phyloP scores from a whole-genome alignment of 2,113 vertebrate species.

The Pseudopipra pipra region DNA sequence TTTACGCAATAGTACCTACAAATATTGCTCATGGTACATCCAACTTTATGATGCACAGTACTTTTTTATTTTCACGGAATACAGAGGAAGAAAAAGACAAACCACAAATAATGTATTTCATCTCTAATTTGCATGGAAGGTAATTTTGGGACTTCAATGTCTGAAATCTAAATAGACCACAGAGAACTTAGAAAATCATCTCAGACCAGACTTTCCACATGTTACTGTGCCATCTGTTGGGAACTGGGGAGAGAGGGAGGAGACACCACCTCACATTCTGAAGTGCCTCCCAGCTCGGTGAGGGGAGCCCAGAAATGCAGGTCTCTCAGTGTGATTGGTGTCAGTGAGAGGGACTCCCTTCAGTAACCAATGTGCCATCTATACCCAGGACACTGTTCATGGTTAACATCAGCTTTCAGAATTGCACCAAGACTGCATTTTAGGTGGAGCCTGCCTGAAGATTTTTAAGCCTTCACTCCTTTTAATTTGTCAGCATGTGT shows the following conservation, averaged over 20 bases:
- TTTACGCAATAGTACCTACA: neutral
- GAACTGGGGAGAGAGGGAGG: neutral
- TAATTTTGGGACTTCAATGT: neutral
- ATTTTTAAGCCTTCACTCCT: neutral
- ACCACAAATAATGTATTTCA: neutral
- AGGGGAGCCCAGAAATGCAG: neutral
- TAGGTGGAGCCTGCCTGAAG: neutral
- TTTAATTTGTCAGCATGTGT: neutral
- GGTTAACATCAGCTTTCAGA: neutral
- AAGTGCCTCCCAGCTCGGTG: neutral
- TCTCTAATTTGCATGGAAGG: neutral
- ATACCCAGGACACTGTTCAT: neutral
- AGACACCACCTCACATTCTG: neutral
- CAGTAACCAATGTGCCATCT: rapidly evolving
- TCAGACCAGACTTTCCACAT: neutral
- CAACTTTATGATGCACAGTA: neutral
- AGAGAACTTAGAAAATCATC: neutral
- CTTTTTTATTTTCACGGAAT: neutral
- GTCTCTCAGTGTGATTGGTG: neutral
- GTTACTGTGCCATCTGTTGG: neutral
- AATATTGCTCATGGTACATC: neutral
- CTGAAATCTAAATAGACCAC: neutral
- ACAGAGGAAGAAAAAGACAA: neutral
- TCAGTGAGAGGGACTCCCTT: neutral
- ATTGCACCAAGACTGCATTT: neutral